These are phyloP conservation scores for Drosophila bifasciata DNA, from an alignment of 1,140 invertebrate genomes.

Conservation along the genomic window DNA sequence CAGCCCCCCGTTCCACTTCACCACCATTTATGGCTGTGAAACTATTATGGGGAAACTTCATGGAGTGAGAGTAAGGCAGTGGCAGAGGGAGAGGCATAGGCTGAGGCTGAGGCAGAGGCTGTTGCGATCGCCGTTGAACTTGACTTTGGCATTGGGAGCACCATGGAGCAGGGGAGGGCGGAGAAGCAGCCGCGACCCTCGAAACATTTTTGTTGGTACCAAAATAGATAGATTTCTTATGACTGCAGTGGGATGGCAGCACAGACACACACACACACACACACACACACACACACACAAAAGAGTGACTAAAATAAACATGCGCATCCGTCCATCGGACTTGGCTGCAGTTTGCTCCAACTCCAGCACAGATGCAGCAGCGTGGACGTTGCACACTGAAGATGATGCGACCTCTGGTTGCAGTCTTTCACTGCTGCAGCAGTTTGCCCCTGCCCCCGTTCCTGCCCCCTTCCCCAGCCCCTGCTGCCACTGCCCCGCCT, in stretches of 20 bases:
- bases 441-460: no score
- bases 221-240: conserved; percentile 58
- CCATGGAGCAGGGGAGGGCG: neutral
- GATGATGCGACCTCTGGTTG: no score
- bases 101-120: conserved; percentile 2
- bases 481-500: no score
- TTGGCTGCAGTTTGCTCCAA: conserved; percentile 17
- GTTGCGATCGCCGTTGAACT: conserved; percentile 68
- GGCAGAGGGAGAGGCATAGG: no score
- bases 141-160: conserved; percentile 67
- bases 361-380: conserved; percentile 38
- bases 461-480: no score
- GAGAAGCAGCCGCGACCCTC: conserved; percentile 8
- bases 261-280: conserved; percentile 41
- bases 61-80: no score
- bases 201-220: conserved; percentile 36
- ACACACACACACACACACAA: conserved; percentile 12
- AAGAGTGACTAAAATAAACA: conserved; percentile 74
- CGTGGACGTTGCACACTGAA: conserved; percentile 20
- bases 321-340: conserved; percentile 70
- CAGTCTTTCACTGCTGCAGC: neutral
- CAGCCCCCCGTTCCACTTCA: no score
- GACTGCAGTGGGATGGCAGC: conserved; percentile 45
- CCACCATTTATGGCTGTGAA: no score
- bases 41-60: no score